A percentile compares a stretch with the other conserved stretches of the same genome.
Conservation (phyloP, 1,140 invertebrate species). For the Panagrolaimus sp. region DNA sequence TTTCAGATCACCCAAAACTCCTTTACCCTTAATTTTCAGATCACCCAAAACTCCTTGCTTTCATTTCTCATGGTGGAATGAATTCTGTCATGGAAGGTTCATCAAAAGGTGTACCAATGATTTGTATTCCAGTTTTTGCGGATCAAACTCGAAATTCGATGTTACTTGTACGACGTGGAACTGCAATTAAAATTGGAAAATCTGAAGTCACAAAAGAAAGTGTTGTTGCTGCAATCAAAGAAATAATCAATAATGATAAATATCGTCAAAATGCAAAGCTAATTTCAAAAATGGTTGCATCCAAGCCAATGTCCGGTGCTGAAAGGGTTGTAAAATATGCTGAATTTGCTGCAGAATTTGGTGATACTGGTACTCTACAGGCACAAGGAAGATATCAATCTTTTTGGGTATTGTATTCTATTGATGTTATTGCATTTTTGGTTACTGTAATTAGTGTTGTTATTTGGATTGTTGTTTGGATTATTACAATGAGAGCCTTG, state of each 20-base stretch:
- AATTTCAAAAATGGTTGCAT: conserved; percentile 21
- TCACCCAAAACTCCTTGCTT: conserved; percentile 66
- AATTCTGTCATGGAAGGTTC: conserved; percentile 67
- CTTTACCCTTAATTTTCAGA: conserved; percentile 60
- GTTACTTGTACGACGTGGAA: conserved; percentile 39
- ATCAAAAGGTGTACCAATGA: conserved; percentile 66
- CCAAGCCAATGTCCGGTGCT: conserved; percentile 20
- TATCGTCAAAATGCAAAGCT: conserved; percentile 19
- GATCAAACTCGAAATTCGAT: conserved; percentile 63
- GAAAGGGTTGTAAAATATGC: conserved; percentile 26
- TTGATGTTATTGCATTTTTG: conserved; percentile 21
- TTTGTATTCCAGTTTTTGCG: conserved; percentile 66
- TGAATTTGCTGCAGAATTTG: conserved; percentile 27
- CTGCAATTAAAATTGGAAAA: conserved; percentile 16
- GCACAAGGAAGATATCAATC: conserved; percentile 20
- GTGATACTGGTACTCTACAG: conserved; percentile 11
- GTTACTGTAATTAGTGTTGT: background rate
- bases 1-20: too few species aligned
- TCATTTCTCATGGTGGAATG: conserved; percentile 69
- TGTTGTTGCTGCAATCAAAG: conserved; percentile 8
- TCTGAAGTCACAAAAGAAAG: conserved; percentile 17
- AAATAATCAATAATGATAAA: conserved; percentile 19
- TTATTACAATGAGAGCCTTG: too few species aligned
- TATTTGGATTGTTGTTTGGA: background rate
- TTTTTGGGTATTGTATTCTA: conserved; percentile 14